Conservation (phyloP, 2,797 vertebrate species). For the Sitta carolinensis region DNA sequence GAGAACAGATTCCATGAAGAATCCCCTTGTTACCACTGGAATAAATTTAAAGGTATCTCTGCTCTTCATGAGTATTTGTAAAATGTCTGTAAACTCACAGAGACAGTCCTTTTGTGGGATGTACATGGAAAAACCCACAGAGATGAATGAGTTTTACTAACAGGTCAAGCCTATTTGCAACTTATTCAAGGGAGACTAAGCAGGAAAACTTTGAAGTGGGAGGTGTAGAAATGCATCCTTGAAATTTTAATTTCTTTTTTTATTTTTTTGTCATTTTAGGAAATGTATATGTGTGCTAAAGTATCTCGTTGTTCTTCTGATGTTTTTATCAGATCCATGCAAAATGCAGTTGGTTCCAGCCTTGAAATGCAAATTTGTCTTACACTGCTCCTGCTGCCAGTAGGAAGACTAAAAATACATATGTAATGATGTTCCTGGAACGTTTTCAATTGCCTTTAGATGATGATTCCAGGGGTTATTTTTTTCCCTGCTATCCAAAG, state of each 20-base stretch:
- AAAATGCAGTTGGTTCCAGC: conserved; percentile 52
- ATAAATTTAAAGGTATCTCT: neutral
- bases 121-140: neutral
- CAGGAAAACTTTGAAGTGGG: neutral
- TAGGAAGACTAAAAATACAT: conserved; percentile 64
- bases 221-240: conserved; percentile 2
- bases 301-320: conserved; percentile 54
- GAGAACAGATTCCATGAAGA: neutral
- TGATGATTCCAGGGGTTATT: conserved; percentile 6
- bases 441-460: conserved; percentile 49
- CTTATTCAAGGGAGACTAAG: conserved; percentile 1
- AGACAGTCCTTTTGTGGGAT: neutral
- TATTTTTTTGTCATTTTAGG: conserved; percentile 11
- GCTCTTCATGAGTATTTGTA: neutral
- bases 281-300: neutral
- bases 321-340: conserved; percentile 59
- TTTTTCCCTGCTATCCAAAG: conserved; percentile 2
- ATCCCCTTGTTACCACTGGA: neutral
- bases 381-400: conserved; percentile 50
- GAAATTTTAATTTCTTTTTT: neutral
- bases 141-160: neutral
- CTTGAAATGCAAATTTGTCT: conserved; percentile 65
- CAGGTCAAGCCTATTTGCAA: neutral
- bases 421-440: conserved; percentile 67
- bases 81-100: neutral